Conservation (phyloP, 2,888 invertebrate genomes). For the Esperia sulphurella region DNA sequence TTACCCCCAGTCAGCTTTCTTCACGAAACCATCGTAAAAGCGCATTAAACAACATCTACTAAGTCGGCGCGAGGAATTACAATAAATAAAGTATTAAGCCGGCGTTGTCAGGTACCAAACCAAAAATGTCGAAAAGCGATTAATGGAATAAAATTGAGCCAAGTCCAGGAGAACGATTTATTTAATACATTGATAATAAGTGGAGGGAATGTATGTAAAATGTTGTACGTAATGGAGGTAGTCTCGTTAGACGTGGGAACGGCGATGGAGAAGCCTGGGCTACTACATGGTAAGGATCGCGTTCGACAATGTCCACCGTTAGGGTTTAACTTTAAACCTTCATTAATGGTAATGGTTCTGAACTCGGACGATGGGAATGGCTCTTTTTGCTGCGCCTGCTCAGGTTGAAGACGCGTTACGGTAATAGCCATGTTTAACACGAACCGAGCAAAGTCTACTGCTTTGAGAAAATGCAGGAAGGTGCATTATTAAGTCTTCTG, state of each 20-base stretch:
- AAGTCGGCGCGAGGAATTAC: conserved; percentile 61
- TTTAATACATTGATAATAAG: conserved; percentile 75
- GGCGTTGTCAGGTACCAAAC: conserved; percentile 50
- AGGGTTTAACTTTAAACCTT: conserved; percentile 62
- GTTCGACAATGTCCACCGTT: conserved; percentile 68
- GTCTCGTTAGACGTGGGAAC: conserved; percentile 78
- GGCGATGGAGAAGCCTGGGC: conserved; percentile 30
- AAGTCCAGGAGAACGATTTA: conserved; percentile 64
- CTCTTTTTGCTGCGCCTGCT: conserved; percentile 53
- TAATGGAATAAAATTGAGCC: conserved; percentile 71
- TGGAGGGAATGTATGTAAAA: conserved; percentile 69
- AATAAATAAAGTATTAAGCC: conserved; percentile 71
- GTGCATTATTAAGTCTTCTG: conserved; percentile 5
- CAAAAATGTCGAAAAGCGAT: conserved; percentile 68
- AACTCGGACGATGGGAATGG: conserved; percentile 58
- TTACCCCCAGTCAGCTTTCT: conserved; percentile 66
- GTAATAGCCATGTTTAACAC: conserved; percentile 56
- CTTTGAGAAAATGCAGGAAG: conserved; percentile 22
- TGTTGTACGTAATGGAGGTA: conserved; percentile 68
- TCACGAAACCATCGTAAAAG: conserved; percentile 70
- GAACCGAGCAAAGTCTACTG: conserved; percentile 16
- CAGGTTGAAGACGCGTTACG: conserved; percentile 39
- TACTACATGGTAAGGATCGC: conserved; percentile 62
- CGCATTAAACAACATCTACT: conserved; percentile 65
- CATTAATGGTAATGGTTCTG: conserved; percentile 69